A percentile compares a stretch with the other conserved stretches of the same genome.
These are phyloP conservation scores for Paratrypauchen microcephalus DNA, from an alignment of 2,797 vertebrate genomes.

Conservation along the genomic window DNA sequence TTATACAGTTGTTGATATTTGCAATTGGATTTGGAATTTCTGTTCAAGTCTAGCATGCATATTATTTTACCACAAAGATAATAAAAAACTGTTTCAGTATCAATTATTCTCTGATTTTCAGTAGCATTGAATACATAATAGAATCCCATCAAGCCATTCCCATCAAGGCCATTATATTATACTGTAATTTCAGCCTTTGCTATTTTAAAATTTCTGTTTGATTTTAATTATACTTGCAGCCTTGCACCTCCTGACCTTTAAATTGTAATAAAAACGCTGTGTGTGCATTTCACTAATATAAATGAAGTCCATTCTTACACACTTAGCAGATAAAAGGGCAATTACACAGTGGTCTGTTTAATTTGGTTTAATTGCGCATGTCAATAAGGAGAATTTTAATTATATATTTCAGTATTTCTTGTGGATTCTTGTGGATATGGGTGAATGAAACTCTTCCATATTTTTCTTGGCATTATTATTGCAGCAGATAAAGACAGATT, in stretches of 20 bases:
- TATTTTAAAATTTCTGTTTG: background rate
- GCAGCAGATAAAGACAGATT: background rate
- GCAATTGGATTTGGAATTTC: background rate
- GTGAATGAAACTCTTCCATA: too few species aligned
- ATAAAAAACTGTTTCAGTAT: too few species aligned
- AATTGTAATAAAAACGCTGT: background rate
- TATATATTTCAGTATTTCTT: background rate
- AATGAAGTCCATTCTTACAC: background rate
- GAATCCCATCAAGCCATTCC: too few species aligned
- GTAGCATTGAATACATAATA: too few species aligned
- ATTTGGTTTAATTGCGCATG: background rate
- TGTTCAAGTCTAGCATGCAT: background rate
- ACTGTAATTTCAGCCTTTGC: background rate
- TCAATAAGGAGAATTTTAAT: background rate
- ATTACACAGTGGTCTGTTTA: background rate
- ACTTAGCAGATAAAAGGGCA: background rate
- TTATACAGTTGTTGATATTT: background rate
- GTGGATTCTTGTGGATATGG: too few species aligned
- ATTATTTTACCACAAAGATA: too few species aligned
- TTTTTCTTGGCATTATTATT: too few species aligned
- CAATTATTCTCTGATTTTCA: too few species aligned
- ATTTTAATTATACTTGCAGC: background rate
- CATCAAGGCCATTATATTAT: background rate
- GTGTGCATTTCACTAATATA: background rate
- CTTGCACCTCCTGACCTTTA: background rate